Evolutionary conservation across 2,888 invertebrate genomes (phyloP).

Genomic region (Ophioninae sp.): DNA sequence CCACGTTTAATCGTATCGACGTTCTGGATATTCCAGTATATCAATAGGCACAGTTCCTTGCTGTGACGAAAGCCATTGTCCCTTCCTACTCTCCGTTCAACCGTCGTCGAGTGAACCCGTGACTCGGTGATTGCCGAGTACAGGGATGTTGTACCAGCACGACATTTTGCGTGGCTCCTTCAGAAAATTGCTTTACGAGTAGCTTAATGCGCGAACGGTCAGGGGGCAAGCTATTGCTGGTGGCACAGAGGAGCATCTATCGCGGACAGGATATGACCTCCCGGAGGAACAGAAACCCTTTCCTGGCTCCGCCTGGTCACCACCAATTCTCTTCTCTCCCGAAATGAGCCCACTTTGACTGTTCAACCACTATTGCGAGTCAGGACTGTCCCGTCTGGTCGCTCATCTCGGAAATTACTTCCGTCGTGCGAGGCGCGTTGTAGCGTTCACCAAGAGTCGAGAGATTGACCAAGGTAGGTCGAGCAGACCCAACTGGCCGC

Average conservation of each 20-base stretch:
- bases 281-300: constrained; percentile 70
- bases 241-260: constrained; percentile 53
- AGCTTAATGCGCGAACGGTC: constrained; percentile 61
- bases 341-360: constrained; percentile 81
- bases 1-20: neutral
- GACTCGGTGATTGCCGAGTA: constrained; percentile 24
- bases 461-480: constrained; percentile 41
- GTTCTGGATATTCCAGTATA: no score
- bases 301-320: no score
- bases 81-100: neutral
- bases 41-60: neutral
- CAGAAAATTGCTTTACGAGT: constrained; percentile 74
- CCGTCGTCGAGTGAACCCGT: constrained; percentile 27
- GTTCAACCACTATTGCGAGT: constrained; percentile 80
- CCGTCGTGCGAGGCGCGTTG: constrained; percentile 72
- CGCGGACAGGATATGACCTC: constrained; percentile 80
- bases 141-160: constrained; percentile 37
- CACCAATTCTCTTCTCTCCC: constrained; percentile 67
- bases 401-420: constrained; percentile 81
- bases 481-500: constrained; percentile 44
- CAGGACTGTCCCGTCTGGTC: constrained; percentile 62
- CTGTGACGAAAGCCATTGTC: neutral
- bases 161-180: constrained; percentile 74
- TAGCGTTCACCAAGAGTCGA: constrained; percentile 51
- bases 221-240: constrained; percentile 38